Conservation (phyloP, 2,888 invertebrate species). For the Amblyjoppa proteus region DNA sequence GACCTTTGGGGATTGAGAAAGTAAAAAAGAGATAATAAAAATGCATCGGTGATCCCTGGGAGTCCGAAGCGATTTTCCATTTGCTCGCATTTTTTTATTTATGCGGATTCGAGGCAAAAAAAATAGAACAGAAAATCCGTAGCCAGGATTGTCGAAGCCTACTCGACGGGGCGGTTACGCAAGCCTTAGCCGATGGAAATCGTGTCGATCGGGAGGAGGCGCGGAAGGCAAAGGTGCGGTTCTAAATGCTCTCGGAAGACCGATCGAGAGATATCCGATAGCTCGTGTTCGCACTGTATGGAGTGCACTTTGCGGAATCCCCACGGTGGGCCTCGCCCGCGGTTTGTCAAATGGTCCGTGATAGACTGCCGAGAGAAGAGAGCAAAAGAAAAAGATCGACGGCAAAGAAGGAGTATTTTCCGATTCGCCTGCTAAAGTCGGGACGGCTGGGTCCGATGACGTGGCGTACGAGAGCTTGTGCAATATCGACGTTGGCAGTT, state of each 20-base stretch:
- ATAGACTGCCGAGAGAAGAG: slow-evolving; percentile 20
- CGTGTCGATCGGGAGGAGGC: background rate
- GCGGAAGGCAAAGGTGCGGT: background rate
- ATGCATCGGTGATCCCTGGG: background rate
- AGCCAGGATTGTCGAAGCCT: background rate
- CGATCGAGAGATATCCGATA: slow-evolving; percentile 22
- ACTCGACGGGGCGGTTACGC: slow-evolving; percentile 5
- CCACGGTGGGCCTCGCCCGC: background rate
- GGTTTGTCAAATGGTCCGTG: slow-evolving; percentile 29
- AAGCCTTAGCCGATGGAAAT: slow-evolving; percentile 8
- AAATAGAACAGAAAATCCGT: background rate
- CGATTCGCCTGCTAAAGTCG: background rate
- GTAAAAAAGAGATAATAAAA: background rate
- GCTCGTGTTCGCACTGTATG: background rate
- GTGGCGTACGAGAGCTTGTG: background rate
- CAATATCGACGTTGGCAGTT: background rate
- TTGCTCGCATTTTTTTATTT: background rate
- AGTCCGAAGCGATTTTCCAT: background rate
- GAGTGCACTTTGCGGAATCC: slow-evolving; percentile 28
- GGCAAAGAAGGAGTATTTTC: slow-evolving; percentile 5
- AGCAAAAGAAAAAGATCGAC: background rate
- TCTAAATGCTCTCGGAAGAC: background rate
- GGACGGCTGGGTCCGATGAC: background rate
- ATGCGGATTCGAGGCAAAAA: background rate
- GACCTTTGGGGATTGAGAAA: background rate